Conservation (phyloP, 2,113 vertebrate genomes). For the Nannobrachium achirus region DNA sequence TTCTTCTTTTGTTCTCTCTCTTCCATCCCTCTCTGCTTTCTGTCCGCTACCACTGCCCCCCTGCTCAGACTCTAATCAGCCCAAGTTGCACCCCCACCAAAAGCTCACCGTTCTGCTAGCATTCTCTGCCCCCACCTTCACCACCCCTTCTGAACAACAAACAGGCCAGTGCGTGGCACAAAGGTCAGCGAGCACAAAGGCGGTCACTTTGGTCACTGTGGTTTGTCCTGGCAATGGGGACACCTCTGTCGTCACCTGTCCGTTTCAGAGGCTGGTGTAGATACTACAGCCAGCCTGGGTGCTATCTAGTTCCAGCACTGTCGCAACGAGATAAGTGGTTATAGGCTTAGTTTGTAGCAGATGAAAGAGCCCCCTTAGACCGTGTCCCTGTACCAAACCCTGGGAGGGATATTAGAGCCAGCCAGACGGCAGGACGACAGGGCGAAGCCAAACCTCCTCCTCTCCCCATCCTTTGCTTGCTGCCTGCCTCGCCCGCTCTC, state of each 20-base stretch:
- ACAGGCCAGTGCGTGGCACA: no score
- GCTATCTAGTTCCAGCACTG: not conserved
- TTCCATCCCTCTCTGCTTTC: slow-evolving; percentile 6
- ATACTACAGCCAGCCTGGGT: not conserved
- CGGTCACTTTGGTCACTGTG: slow-evolving; percentile 1
- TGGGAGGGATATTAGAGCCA: not conserved
- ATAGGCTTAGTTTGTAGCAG: not conserved
- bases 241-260: not conserved
- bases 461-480: not conserved
- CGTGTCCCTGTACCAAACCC: not conserved
- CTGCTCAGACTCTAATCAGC: slow-evolving; percentile 45
- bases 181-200: not conserved
- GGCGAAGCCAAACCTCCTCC: not conserved
- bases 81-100: slow-evolving; percentile 39
- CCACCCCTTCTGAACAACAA: not conserved
- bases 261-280: not conserved
- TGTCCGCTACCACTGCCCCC: slow-evolving; percentile 22
- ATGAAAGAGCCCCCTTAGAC: not conserved
- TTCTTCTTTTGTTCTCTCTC: slow-evolving; percentile 28
- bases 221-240: not conserved
- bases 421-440: not conserved
- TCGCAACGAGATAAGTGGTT: slow-evolving; percentile 1
- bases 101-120: slow-evolving; percentile 34
- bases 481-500: not conserved
- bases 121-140: not conserved